These are phyloP conservation scores for Blastobasis adustella DNA, from an alignment of 2,888 invertebrate genomes.

Conservation along the genomic window DNA sequence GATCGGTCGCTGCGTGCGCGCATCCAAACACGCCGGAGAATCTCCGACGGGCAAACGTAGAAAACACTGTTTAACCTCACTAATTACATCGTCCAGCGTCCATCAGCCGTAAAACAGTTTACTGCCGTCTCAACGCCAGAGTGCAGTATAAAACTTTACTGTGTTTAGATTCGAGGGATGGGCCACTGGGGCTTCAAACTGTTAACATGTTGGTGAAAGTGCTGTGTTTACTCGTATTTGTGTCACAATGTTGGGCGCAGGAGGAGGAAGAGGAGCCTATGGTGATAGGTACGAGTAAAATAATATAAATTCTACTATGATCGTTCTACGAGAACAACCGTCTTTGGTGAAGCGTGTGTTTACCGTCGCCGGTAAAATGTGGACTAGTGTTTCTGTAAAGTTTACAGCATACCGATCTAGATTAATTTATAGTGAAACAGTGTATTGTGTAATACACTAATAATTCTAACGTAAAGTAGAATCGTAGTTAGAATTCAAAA, in stretches of 20 bases:
- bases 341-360: too few species aligned
- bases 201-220: slow-evolving; percentile 29
- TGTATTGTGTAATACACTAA: too few species aligned
- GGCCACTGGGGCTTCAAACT: slow-evolving; percentile 7
- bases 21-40: slow-evolving; percentile 53
- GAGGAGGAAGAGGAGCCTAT: slow-evolving; percentile 16
- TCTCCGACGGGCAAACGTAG: too few species aligned
- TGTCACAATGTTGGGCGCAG: slow-evolving; percentile 27
- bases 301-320: neutral
- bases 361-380: too few species aligned
- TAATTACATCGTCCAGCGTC: slow-evolving; percentile 31
- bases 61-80: slow-evolving; percentile 37
- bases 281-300: slow-evolving; percentile 29
- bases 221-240: slow-evolving; percentile 28
- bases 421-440: too few species aligned
- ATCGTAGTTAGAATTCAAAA: too few species aligned
- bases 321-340: too few species aligned
- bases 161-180: slow-evolving; percentile 5
- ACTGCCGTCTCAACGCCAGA: slow-evolving; percentile 15
- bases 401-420: too few species aligned
- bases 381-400: too few species aligned
- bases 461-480: too few species aligned
- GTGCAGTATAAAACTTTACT: slow-evolving; percentile 12
- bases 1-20: slow-evolving; percentile 39
- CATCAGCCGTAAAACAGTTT: slow-evolving; percentile 27